These are phyloP conservation scores for Drosophila fungiperda DNA, from an alignment of 2,888 invertebrate species.

Conservation along the genomic window DNA sequence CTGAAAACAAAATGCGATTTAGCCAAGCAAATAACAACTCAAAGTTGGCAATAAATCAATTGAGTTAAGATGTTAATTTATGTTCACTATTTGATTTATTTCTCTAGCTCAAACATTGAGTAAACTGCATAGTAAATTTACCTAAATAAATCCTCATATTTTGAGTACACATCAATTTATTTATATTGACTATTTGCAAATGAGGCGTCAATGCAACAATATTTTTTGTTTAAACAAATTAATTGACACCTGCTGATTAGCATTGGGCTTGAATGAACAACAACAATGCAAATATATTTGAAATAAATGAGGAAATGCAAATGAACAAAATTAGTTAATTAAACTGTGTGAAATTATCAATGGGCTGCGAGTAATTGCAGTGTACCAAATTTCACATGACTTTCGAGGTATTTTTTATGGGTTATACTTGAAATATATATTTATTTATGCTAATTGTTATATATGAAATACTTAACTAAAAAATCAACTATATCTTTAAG, in stretches of 20 bases:
- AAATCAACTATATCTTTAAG: not conserved
- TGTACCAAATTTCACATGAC: conserved; percentile 9
- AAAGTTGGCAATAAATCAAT: conserved; percentile 28
- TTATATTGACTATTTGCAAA: conserved; percentile 24
- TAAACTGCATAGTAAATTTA: conserved; percentile 2
- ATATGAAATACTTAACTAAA: no score
- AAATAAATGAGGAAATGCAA: conserved; percentile 55
- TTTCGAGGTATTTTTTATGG: not conserved
- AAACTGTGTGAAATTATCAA: conserved; percentile 53
- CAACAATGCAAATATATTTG: conserved; percentile 15
- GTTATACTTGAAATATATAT: not conserved
- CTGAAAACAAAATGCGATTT: not conserved
- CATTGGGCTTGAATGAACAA: conserved; percentile 42
- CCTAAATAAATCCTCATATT: conserved; percentile 2
- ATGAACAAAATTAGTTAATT: conserved; percentile 65
- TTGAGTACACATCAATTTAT: conserved; percentile 9
- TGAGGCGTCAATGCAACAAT: conserved; percentile 32
- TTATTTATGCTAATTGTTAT: no score
- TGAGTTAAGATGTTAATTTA: conserved; percentile 22
- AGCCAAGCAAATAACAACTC: not conserved
- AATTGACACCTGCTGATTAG: conserved; percentile 72
- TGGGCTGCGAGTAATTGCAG: conserved; percentile 7
- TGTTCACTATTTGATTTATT: not conserved
- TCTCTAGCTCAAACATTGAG: not conserved
- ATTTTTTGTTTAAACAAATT: conserved; percentile 60